These are phyloP conservation scores for Proisotoma minuta DNA, from an alignment of 2,888 invertebrate species.

Conservation along the genomic window DNA sequence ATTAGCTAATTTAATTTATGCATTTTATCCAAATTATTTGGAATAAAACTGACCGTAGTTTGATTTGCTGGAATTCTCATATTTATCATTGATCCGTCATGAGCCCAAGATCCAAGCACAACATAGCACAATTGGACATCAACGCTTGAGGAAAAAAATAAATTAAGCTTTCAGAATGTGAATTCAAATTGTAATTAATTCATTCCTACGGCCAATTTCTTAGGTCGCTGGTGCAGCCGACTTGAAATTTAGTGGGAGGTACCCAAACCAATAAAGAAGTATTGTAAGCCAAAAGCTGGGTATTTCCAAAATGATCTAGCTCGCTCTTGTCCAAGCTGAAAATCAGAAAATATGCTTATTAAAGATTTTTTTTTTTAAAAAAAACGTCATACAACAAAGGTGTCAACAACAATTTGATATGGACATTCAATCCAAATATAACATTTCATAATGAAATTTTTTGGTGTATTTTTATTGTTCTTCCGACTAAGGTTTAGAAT, in stretches of 20 bases:
- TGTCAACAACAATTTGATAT: too few species aligned
- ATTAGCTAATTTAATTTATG: conserved; percentile 2
- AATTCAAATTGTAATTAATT: not conserved
- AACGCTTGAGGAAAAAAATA: not conserved
- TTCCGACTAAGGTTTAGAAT: too few species aligned
- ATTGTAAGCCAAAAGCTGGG: conserved; percentile 55
- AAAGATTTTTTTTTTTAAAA: too few species aligned
- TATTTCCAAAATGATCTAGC: conserved; percentile 61
- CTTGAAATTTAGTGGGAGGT: conserved; percentile 64
- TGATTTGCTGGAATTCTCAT: conserved; percentile 20
- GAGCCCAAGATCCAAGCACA: conserved; percentile 69
- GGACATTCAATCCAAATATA: too few species aligned
- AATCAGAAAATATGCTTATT: conserved; percentile 2
- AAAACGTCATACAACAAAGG: too few species aligned
- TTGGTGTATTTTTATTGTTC: too few species aligned
- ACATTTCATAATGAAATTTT: not conserved
- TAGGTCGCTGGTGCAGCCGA: conserved; percentile 55
- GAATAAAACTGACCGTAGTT: conserved; percentile 10
- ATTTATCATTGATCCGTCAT: conserved; percentile 24
- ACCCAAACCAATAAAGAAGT: conserved; percentile 62
- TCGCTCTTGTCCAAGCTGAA: conserved; percentile 59
- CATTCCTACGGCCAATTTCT: conserved; percentile 63
- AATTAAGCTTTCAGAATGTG: too few species aligned
- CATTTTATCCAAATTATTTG: too few species aligned
- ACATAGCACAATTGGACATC: conserved; percentile 66